phyloP scores from a whole-genome alignment of 2,797 vertebrate species.

The Psittacula derbiana region DNA sequence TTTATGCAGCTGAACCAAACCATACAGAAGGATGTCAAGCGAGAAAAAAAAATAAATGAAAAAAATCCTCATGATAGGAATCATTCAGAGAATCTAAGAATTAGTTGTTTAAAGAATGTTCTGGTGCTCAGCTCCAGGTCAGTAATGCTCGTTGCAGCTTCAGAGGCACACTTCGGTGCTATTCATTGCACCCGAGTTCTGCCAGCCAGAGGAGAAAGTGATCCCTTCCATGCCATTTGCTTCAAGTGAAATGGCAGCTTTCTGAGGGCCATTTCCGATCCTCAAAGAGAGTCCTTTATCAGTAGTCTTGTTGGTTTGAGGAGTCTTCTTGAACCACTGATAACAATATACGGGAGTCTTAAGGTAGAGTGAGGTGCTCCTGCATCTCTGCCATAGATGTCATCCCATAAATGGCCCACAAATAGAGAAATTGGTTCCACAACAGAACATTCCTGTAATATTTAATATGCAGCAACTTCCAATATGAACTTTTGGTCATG shows the following conservation, averaged over 20 bases:
- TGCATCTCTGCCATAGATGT: not conserved
- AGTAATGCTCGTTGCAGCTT: not conserved
- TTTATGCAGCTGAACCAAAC: not conserved
- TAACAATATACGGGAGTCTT: not conserved
- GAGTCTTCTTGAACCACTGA: not conserved
- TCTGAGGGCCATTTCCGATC: not conserved
- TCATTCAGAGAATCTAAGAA: not conserved
- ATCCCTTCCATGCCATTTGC: not conserved
- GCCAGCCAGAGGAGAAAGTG: not conserved
- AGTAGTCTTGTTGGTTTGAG: not conserved
- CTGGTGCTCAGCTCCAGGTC: not conserved
- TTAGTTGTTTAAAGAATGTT: not conserved
- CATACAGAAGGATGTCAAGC: not conserved
- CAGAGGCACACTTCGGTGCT: not conserved
- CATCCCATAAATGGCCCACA: not conserved
- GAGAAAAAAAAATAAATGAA: rapidly evolving
- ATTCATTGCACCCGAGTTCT: not conserved
- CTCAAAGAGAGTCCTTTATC: not conserved
- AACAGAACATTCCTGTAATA: not conserved
- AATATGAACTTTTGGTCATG: not conserved
- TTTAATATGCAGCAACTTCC: not conserved
- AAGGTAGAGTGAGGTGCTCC: not conserved
- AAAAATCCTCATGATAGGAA: not conserved
- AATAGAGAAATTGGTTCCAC: not conserved
- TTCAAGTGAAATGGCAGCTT: not conserved